Evolutionary conservation across 2,797 vertebrate species (phyloP), one percentile per base, ranked within the genome.

Genomic region (Pogonophryne albipinna): DNA sequence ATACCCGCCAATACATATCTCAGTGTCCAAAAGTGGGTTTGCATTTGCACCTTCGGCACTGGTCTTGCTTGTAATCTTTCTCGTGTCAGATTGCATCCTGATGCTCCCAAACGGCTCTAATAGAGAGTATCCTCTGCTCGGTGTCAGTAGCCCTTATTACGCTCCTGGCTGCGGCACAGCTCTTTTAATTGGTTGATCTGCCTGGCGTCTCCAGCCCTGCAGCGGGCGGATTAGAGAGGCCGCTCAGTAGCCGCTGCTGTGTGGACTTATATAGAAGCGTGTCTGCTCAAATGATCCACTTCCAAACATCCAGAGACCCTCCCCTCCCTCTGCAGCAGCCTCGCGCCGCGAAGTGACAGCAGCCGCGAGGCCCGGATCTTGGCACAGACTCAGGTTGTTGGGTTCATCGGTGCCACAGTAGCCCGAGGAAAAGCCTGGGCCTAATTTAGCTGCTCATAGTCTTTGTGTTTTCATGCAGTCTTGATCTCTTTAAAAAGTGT

Each of bases 151-250:
- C 78, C 90, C 70, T 87, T 74, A 79, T 89, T 85, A 63, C 62
- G 74, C 82, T 42, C 46, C 78, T 83, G 80, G 66, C 89, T 80
- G 70, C 42, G 88, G 90, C 87, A 91, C 93, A 88, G 67, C 90
- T 91, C 79, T 63, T 93, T 67, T 95, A 95, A 95, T 95, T 94
- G 91, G 80, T 93, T 95, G 91, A 95, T 93, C 95, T 94, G 76
- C 72, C 85, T 94, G 95, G 94, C 95, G 94, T 95, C 94, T 92
- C 87, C 74, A 86, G 84, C 91, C 76, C 82, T 69, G 83, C 58
- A 83, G 89, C 80, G 56, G 66, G 19, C 61, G 91, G 89, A 92
- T 94, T 94, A 94, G 84, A 80, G 85, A 73, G 80, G 73, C 84
- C 83, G 76, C 76, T 88, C 90, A 15, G 92, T 87, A 86, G 93